Evolutionary conservation across 1,140 invertebrate genomes (phyloP).

Genomic region (Brachionus calyciflorus): DNA sequence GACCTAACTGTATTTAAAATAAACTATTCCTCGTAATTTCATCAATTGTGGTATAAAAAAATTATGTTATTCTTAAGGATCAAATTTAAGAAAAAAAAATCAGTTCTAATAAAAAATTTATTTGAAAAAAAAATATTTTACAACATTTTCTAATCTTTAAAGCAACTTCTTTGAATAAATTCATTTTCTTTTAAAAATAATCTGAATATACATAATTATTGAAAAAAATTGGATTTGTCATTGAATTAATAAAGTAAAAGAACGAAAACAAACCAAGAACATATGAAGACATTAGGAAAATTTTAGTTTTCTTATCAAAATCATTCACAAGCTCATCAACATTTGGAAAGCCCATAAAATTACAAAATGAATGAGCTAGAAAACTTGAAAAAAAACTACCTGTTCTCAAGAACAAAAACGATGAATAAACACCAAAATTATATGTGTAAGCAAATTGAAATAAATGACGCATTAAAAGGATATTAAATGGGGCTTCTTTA

Average conservation of each 20-base stretch:
- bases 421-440: constrained; percentile 40
- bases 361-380: constrained; percentile 35
- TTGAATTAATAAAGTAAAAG: background rate
- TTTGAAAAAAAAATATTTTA: too few relatives aligned
- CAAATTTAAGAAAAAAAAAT: too few relatives aligned
- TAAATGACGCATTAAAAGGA: background rate
- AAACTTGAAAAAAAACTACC: constrained; percentile 38
- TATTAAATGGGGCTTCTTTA: background rate
- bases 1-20: too few relatives aligned
- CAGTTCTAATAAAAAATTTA: too few relatives aligned
- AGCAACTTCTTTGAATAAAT: too few relatives aligned
- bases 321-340: background rate
- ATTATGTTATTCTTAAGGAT: too few relatives aligned
- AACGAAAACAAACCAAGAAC: constrained; percentile 5
- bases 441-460: constrained; percentile 46
- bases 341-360: constrained; percentile 33
- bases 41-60: too few relatives aligned
- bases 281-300: background rate
- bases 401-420: constrained; percentile 41
- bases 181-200: constrained; percentile 15
- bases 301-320: background rate
- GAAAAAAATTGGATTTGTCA: constrained; percentile 8
- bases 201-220: constrained; percentile 13
- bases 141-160: too few relatives aligned
- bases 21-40: too few relatives aligned